Evolutionary conservation across 1,140 invertebrate genomes (phyloP), one percentile per base, ranked within the genome.

Genomic region (Drosophila busckii): DNA sequence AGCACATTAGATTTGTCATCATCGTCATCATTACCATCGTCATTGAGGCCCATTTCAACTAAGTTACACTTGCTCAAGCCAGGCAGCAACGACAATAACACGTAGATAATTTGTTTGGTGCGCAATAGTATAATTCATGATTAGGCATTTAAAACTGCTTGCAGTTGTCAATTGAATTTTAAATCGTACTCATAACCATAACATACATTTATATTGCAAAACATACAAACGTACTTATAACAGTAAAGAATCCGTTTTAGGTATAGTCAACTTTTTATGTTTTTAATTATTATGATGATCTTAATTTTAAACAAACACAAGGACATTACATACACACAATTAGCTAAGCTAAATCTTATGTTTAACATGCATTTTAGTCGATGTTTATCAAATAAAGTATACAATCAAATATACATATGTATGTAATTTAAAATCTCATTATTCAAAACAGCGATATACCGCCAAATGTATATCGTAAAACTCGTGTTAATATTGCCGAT

Each of bases 341-440:
- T 78, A 71, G 68, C 63, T 80, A 80, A 78, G 67, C 54, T 78
- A 64, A 55, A 62, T 63, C 53, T 44, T 70, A 55, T 76, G 58
- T 60, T 59, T 71, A 71, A 78, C 53, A 61, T 70, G 67, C 67
- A 78, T 80, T 71, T 64, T 78, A 78, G 73, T 80, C 75, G 73
- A 80, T 78, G 68, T 80, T 38, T 45, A 66, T 66, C 45, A 63
- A 78, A 80, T 78, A 80, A 80, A 78, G 44, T 34, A 35, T 60
- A 69, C 29, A 41, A 75, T n/a, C n/a, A 38, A 16, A 38, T 25
- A 48, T 37, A 64, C 8, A 28, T 38, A n/a, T n/a, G n/a, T 23
- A 4, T 32, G 31, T n/a, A n/a, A 4, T 10, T n/a, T n/a, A n/a
- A n/a, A n/a, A n/a, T n/a, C n/a, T n/a, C n/a, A n/a, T n/a, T n/a